phyloP scores from a whole-genome alignment of 2,113 vertebrate species.

The Arvicanthis niloticus region DNA sequence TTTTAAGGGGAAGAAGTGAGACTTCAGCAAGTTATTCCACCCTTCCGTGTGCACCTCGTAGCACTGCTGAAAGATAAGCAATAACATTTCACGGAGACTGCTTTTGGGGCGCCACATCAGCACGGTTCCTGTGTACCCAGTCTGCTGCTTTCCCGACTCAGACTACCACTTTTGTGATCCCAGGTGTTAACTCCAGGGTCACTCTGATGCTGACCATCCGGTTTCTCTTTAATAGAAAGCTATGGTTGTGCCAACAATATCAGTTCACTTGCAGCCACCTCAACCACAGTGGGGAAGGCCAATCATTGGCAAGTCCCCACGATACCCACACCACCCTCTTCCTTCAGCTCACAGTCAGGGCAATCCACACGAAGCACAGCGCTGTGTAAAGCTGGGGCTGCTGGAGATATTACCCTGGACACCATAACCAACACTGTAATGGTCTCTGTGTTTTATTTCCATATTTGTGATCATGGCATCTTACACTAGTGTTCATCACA shows the following conservation, averaged over 20 bases:
- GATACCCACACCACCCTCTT: background rate
- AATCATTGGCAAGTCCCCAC: background rate
- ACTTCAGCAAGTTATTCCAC: constrained; percentile 73
- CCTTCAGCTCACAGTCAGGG: background rate
- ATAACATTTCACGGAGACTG: background rate
- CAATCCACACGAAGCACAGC: too few relatives aligned
- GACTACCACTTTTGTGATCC: background rate
- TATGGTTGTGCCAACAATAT: too few relatives aligned
- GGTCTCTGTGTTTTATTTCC: background rate
- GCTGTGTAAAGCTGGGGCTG: background rate
- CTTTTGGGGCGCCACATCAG: background rate
- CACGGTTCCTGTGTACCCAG: fast-evolving
- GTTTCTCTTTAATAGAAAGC: background rate
- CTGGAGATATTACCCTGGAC: background rate
- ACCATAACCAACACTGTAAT: background rate
- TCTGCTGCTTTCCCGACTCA: fast-evolving
- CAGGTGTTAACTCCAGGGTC: background rate
- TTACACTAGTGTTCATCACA: background rate
- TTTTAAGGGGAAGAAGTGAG: constrained; percentile 69
- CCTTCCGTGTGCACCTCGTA: background rate
- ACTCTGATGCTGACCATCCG: background rate
- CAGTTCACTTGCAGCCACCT: background rate
- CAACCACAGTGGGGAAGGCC: background rate
- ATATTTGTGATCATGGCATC: too few relatives aligned
- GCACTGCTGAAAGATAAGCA: constrained; percentile 1